Base-by-base conservation (phyloP, 2,888 invertebrate species). In the Zeuzera pyrina region DNA sequence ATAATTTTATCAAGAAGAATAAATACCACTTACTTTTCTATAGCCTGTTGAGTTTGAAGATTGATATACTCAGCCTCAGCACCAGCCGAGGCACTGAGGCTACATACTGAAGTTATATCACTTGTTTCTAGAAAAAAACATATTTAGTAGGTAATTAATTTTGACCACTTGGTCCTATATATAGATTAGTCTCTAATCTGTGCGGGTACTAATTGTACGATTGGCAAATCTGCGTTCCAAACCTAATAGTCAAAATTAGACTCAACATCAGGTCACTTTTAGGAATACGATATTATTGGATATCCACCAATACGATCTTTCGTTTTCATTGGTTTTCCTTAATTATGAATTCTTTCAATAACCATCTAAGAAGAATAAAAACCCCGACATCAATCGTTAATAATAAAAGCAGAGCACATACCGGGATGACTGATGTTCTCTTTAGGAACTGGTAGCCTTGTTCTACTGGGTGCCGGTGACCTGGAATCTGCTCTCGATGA, bases 21-120 rank as follows among this genome's bases (percentile, higher is more conserved):
- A 13, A 3, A 23, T 5, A 12, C 15, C n/a, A 30, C 33, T 36
- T 29, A 42, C 38, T 40, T 43, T 32, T 42, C 38, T 16, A 34
- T 30, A 8, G 52, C 30, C 4, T 48, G 57, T 33, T 69, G 71
- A 2, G 48, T 66, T 30, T 73, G 76, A 14, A 73, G 45, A 35
- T 71, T 73, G 21, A 67, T 73, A 34, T 69, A 78, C 27, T 81
- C 83, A 0, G 81, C 79, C 51, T 87, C 85, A 28, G 85, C 87
- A 0, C 87, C 88, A 24, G 88, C 88, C 0, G 87, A 87, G 0
- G 88, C 88, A 13, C 89, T 90, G 3, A 90, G 78, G 45, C 90
- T 91, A 62, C 90, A 90, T 19, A 91, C 84, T 1, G 90, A 90
- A 4, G 91, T 91, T 31, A 91, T 85, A 50, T 91, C 91, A 41